Evolutionary conservation across 2,888 invertebrate species (phyloP), one percentile per base, ranked within the genome.

Genomic region (Melipona beecheii): DNA sequence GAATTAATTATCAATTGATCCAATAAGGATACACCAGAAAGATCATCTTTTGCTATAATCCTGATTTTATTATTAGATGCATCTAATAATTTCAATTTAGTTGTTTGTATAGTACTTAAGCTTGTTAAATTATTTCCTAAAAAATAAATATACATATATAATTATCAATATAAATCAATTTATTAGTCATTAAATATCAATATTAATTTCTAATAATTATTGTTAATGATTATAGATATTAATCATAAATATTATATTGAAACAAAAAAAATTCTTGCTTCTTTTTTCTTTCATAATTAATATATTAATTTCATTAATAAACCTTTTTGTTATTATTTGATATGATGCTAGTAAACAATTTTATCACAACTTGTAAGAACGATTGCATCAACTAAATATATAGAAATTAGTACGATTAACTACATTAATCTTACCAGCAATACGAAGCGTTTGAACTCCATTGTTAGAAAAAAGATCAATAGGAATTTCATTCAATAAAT

Each of bases 41-140:
- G 96, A 95, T 97, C 96, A 76, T 96, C 96, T 81, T 96, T 96
- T 69, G 96, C 96, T 80, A 98, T 95, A 72, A 96, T 95, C 90
- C 95, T 95, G 58, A 98, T 96, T 56, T 96, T 95, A 85, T 97
- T 97, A 90, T 96, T 96, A 86, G 96, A 97, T 75, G 97, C 95
- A 84, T 97, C 96, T 36, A 98, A 94, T 72, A 96, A 96, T 87
- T 97, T 96, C 85, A 98, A 93, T 88, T 96, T 96, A 0, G 95
- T 95, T 68, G 96, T 95, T 82, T 96, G 96, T 83, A 97, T 95
- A 77, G 96, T 95, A 84, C 96, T 95, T 62, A 97, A 96, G 0
- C 95, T 95, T 95, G 86, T 95, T 0, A 97, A 96, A 91, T 97
- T 97, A 89, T 96, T 96, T 92, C 96, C 93, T 92, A 54, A 17